These are phyloP conservation scores for Metellina segmentata DNA, from an alignment of 2,888 invertebrate genomes.

Conservation along the genomic window DNA sequence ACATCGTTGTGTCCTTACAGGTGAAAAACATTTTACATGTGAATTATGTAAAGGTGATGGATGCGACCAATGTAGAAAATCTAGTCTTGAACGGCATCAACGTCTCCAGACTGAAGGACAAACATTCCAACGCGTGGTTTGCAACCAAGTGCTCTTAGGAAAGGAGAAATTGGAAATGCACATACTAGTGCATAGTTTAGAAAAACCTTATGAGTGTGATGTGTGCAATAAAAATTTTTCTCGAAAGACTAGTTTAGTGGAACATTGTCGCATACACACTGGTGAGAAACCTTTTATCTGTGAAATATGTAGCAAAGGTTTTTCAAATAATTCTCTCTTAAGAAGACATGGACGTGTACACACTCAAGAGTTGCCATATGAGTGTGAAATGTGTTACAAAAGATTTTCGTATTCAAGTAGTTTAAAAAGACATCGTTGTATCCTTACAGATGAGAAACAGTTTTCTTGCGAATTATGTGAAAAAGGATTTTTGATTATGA, in stretches of 20 bases:
- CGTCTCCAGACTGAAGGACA: not conserved
- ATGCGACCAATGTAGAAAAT: not conserved
- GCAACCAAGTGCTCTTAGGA: not conserved
- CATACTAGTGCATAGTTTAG: not conserved
- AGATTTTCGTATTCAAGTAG: no score
- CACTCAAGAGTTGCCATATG: no score
- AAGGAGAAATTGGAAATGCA: not conserved
- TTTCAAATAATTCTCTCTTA: no score
- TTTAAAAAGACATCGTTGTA: no score
- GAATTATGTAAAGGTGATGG: not conserved
- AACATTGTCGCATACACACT: no score
- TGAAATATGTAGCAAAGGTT: no score
- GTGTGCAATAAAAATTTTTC: not conserved
- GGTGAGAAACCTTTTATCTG: no score
- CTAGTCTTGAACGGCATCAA: not conserved
- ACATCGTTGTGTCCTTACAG: no score
- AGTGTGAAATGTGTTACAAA: no score
- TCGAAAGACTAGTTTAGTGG: not conserved
- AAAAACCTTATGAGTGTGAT: no score
- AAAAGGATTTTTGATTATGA: not conserved
- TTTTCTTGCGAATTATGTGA: constrained; percentile 16
- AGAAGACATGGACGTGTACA: no score
- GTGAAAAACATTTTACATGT: no score
- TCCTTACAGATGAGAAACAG: not conserved
- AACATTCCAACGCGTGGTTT: constrained; percentile 8